phyloP scores from a whole-genome alignment of 2,888 invertebrate genomes.

The Camptogramma bilineatum region DNA sequence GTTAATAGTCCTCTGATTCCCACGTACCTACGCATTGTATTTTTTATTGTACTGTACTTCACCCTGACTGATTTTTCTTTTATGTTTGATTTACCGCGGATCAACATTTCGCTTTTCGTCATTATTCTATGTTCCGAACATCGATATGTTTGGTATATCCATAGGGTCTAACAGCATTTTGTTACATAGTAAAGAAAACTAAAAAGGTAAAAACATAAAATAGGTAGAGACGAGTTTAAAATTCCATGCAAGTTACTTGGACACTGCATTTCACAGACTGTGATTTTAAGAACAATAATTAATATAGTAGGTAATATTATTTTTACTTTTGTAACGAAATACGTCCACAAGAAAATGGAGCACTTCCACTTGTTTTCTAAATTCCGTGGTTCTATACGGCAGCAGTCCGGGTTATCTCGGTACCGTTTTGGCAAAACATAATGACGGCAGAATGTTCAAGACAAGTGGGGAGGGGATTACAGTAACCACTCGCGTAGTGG shows the following conservation, averaged over 20 bases:
- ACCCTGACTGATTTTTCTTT: constrained; percentile 45
- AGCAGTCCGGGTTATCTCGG: constrained; percentile 50
- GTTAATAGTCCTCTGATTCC: constrained; percentile 81
- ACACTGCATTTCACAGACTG: no score
- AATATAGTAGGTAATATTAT: no score
- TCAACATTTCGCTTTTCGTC: constrained; percentile 2
- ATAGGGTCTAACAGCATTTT: no score
- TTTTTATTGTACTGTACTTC: constrained; percentile 59
- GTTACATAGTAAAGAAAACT: no score
- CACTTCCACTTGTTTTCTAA: constrained; percentile 35
- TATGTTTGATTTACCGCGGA: not conserved
- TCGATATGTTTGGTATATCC: no score
- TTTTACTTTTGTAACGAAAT: no score
- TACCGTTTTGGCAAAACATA: constrained; percentile 55
- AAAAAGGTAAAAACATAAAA: no score
- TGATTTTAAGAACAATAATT: no score
- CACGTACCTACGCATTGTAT: constrained; percentile 70
- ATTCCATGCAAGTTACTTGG: no score
- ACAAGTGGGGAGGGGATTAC: constrained; percentile 53
- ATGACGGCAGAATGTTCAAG: constrained; percentile 56
- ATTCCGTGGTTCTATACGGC: constrained; percentile 53
- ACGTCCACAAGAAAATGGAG: not conserved
- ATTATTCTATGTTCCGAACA: no score
- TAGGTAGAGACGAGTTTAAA: not conserved
- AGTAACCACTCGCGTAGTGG: constrained; percentile 42